Evolutionary conservation across 1,140 invertebrate species (phyloP).

Genomic region (Papilio machaon): DNA sequence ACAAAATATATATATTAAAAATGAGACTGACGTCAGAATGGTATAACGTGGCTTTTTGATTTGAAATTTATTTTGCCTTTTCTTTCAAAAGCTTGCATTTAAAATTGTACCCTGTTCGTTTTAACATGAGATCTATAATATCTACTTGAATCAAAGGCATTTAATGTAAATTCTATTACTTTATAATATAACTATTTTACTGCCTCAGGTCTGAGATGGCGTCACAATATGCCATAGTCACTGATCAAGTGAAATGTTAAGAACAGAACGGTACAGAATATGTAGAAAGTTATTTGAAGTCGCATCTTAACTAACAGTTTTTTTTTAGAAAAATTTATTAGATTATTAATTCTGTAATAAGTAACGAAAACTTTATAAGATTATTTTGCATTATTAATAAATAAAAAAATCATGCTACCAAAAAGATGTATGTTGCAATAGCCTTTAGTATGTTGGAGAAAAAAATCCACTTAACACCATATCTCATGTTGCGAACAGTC

Average conservation of each 20-base stretch:
- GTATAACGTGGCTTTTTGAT: not conserved
- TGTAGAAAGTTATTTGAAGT: no score
- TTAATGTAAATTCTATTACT: no score
- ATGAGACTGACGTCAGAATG: conserved; percentile 62
- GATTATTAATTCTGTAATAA: no score
- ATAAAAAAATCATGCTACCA: not conserved
- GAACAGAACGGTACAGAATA: no score
- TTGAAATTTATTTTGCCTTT: conserved; percentile 13
- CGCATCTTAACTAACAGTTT: no score
- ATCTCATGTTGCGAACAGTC: not conserved
- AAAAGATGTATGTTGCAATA: not conserved
- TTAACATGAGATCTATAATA: conserved; percentile 9
- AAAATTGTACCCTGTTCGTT: not conserved
- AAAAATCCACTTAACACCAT: not conserved
- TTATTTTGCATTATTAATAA: no score
- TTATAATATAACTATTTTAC: no score
- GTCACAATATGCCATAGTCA: no score
- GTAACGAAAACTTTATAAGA: no score
- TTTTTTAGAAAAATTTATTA: no score
- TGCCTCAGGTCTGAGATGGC: no score
- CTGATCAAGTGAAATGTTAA: no score
- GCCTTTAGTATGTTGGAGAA: not conserved
- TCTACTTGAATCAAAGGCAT: not conserved
- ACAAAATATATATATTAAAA: conserved; percentile 43
- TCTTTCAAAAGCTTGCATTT: conserved; percentile 16